phyloP scores from a whole-genome alignment of 2,797 vertebrate species.

The Lepus oiostolus region DNA sequence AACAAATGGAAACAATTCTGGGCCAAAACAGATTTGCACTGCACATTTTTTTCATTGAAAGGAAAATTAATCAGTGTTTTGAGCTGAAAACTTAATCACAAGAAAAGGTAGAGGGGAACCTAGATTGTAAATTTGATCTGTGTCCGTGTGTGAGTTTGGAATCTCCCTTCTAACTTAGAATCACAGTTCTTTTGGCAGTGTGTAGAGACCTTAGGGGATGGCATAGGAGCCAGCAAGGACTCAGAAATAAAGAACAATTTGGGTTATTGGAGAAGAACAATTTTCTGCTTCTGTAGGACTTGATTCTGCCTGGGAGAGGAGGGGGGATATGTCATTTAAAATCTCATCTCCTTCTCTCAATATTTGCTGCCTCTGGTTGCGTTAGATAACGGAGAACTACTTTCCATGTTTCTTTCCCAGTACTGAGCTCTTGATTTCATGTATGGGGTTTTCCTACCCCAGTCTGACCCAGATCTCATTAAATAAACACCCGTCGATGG shows the following conservation, averaged over 20 bases:
- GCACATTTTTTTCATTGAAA: constrained; percentile 51
- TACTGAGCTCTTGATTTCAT: constrained; percentile 30
- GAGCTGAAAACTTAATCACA: constrained; percentile 68
- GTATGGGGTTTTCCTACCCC: neutral
- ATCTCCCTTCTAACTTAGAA: constrained; percentile 58
- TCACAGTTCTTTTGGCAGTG: constrained; percentile 41
- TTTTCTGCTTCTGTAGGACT: constrained; percentile 59
- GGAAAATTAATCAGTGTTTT: constrained; percentile 74
- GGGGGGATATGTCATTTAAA: neutral
- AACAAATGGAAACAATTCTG: constrained; percentile 38
- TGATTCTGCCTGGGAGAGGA: neutral
- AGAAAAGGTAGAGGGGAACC: constrained; percentile 52
- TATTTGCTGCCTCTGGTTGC: neutral
- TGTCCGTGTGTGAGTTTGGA: constrained; percentile 17
- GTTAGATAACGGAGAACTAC: neutral
- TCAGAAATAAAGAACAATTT: constrained; percentile 72
- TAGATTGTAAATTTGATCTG: constrained; percentile 47
- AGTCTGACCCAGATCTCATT: constrained; percentile 21
- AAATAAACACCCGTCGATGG: neutral
- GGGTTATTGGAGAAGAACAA: constrained; percentile 67
- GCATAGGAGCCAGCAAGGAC: constrained; percentile 30
- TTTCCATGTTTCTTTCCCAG: constrained; percentile 75
- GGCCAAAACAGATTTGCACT: neutral
- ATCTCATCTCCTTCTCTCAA: neutral
- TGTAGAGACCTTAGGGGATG: constrained; percentile 48